phyloP scores from a whole-genome alignment of 2,113 vertebrate genomes.

The Melospiza melodia region DNA sequence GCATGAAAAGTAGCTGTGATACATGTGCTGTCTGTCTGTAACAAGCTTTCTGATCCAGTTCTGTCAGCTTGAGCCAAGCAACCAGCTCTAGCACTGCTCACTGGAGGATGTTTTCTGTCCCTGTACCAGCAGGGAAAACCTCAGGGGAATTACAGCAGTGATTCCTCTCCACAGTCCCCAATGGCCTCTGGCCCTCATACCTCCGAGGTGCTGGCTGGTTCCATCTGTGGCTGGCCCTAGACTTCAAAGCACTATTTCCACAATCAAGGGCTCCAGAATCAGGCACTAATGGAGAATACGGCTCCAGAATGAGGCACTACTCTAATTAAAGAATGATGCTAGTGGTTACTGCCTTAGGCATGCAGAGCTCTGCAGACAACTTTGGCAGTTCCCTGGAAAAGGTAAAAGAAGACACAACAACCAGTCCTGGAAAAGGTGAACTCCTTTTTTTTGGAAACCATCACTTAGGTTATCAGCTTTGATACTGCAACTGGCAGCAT shows the following conservation, averaged over 20 bases:
- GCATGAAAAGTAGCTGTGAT: not conserved
- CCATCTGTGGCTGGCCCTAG: not conserved
- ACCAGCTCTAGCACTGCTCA: not conserved
- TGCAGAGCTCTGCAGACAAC: not conserved
- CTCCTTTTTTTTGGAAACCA: not conserved
- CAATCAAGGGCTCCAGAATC: not conserved
- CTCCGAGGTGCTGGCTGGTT: not conserved
- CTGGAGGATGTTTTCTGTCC: not conserved
- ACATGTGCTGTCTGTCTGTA: accelerated
- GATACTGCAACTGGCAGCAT: not conserved
- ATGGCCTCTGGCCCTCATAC: not conserved
- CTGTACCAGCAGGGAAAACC: not conserved
- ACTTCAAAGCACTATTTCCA: not conserved
- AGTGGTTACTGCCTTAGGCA: not conserved
- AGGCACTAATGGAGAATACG: too few species aligned
- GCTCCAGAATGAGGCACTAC: not conserved
- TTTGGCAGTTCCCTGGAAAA: not conserved
- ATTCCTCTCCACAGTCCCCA: accelerated
- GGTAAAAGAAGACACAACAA: not conserved
- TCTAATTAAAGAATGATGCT: not conserved
- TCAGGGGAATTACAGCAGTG: not conserved
- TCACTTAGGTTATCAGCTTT: not conserved
- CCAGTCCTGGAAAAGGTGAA: not conserved
- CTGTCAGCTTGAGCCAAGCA: not conserved
- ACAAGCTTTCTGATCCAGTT: not conserved